phyloP scores from a whole-genome alignment of 2,797 vertebrate genomes.

The Manis pentadactyla region DNA sequence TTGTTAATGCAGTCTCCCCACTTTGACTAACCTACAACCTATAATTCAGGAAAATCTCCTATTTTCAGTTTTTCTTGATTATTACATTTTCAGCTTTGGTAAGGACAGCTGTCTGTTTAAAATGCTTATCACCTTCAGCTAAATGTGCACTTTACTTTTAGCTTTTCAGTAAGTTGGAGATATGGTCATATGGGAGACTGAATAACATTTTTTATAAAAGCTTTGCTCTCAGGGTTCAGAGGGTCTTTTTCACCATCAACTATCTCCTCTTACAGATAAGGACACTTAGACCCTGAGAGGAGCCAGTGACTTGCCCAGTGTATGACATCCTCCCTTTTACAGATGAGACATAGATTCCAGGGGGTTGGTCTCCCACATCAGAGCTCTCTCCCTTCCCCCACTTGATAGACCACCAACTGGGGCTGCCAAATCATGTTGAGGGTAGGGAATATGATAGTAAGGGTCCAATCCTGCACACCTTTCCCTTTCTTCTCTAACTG shows the following conservation, averaged over 20 bases:
- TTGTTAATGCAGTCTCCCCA: neutral
- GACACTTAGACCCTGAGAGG: neutral
- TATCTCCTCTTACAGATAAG: neutral
- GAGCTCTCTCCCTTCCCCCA: neutral
- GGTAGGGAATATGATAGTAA: too few species aligned
- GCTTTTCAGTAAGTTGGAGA: neutral
- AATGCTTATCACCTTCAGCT: conserved; percentile 35
- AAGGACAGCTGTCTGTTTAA: conserved; percentile 12
- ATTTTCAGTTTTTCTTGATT: neutral
- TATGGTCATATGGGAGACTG: neutral
- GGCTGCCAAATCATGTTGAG: neutral
- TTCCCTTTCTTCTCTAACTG: neutral
- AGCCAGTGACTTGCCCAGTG: neutral
- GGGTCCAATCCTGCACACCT: neutral
- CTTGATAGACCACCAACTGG: neutral
- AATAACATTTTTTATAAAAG: conserved; percentile 18
- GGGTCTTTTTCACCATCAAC: neutral
- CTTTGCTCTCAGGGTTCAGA: neutral
- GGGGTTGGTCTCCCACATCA: neutral
- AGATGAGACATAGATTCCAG: neutral
- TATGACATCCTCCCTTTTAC: neutral
- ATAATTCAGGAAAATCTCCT: conserved; percentile 9
- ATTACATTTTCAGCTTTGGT: neutral
- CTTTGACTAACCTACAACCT: conserved; percentile 6
- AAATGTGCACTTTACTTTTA: conserved; percentile 23